phyloP scores from a whole-genome alignment of 1,140 invertebrate species.

The Palaemon carinicauda region DNA sequence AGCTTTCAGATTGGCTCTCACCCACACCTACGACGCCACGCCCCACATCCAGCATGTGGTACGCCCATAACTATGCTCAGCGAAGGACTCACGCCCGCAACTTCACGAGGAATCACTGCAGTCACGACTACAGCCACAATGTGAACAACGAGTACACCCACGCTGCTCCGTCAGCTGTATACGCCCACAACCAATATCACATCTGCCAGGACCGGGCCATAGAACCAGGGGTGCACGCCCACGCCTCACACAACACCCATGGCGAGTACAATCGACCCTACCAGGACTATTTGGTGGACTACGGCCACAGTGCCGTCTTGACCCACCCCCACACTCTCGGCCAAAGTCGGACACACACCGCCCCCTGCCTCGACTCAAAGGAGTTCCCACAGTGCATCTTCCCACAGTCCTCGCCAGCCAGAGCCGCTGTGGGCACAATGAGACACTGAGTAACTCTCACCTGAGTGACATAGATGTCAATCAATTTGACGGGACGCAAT shows the following conservation, averaged over 20 bases:
- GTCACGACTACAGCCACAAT: neutral
- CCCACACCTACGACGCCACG: neutral
- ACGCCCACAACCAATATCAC: conserved; percentile 2
- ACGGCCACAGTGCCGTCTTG: conserved; percentile 13
- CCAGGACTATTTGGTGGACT: conserved; percentile 32
- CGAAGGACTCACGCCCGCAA: conserved; percentile 40
- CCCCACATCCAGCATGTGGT: conserved; percentile 47
- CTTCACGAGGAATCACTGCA: neutral
- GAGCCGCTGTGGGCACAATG: neutral
- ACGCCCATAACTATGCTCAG: conserved; percentile 53
- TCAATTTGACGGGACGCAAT: too few relatives aligned
- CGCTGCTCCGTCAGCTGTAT: neutral
- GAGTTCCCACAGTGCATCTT: too few relatives aligned
- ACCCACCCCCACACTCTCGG: neutral
- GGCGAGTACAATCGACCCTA: too few relatives aligned
- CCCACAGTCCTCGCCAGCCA: neutral
- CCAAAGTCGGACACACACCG: neutral
- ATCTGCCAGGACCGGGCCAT: conserved; percentile 17
- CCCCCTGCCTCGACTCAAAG: too few relatives aligned
- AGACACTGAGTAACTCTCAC: neutral
- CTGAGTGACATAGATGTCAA: neutral
- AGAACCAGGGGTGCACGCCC: neutral
- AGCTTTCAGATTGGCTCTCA: neutral
- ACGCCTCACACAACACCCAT: neutral
- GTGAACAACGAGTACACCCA: conserved; percentile 26